phyloP scores from a whole-genome alignment of 2,113 vertebrate genomes.

The Festucalex cinctus region DNA sequence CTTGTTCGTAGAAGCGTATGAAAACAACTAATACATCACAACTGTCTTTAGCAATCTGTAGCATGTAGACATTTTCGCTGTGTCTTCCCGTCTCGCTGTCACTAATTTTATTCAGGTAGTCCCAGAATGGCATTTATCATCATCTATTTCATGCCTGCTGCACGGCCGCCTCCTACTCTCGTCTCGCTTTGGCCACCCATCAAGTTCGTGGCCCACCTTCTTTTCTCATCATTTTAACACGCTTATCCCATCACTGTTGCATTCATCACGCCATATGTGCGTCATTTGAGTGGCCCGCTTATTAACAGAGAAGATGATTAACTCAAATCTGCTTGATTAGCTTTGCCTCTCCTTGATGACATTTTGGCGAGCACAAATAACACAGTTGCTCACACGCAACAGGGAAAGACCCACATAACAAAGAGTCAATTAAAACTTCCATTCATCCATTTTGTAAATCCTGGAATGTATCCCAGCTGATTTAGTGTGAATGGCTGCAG shows the following conservation, averaged over 20 bases:
- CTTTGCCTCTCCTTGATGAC: conserved; percentile 28
- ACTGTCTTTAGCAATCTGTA: background rate
- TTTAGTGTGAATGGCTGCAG: background rate
- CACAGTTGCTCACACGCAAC: conserved; percentile 13
- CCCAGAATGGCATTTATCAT: conserved; percentile 64
- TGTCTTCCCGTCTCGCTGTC: conserved; percentile 25
- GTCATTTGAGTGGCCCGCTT: conserved; percentile 13
- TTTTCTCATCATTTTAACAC: background rate
- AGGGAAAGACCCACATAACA: background rate
- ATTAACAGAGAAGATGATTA: conserved; percentile 40
- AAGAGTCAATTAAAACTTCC: background rate
- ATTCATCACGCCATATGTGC: background rate
- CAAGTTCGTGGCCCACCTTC: conserved; percentile 18
- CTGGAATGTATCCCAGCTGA: background rate
- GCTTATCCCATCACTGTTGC: background rate
- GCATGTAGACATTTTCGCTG: background rate
- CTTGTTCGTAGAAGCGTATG: background rate
- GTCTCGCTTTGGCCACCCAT: conserved; percentile 21
- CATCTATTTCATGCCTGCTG: conserved; percentile 37
- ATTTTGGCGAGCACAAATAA: conserved; percentile 19
- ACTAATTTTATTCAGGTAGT: conserved; percentile 53
- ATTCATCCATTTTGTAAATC: background rate
- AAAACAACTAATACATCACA: background rate
- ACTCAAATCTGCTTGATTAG: conserved; percentile 34
- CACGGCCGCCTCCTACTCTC: conserved; percentile 4